Evolutionary conservation across 1,140 invertebrate species (phyloP).

Genomic region (Trichomalopsis sarcophagae): DNA sequence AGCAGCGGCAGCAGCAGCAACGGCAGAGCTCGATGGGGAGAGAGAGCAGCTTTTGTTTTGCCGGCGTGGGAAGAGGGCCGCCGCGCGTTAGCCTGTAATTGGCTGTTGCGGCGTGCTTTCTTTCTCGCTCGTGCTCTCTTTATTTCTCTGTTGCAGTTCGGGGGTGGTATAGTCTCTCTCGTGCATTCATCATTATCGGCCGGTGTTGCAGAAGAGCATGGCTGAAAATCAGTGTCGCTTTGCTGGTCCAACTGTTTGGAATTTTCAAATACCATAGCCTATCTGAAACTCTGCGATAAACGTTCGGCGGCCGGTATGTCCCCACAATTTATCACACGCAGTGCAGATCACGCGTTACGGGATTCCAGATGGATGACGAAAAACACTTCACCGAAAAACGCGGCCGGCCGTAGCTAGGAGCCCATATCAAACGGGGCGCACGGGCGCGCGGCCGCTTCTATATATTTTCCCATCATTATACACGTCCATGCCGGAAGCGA

Average conservation of each 20-base stretch:
- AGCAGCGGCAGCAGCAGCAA: background rate
- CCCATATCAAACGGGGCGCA: background rate
- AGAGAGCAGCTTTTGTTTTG: constrained; percentile 43
- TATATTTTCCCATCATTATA: constrained; percentile 48
- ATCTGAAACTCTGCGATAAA: constrained; percentile 5
- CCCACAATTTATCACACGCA: constrained; percentile 16
- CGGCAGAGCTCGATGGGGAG: background rate
- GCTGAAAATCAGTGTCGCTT: background rate
- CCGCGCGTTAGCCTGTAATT: constrained; percentile 33
- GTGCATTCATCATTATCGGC: constrained; percentile 39
- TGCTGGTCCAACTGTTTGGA: too few species aligned
- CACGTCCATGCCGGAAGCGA: constrained; percentile 48
- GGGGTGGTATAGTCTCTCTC: background rate
- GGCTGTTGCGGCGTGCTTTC: constrained; percentile 23
- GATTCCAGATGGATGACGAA: constrained; percentile 27
- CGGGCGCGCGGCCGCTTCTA: background rate
- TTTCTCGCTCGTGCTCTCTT: constrained; percentile 4
- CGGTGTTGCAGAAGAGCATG: background rate
- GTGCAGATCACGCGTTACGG: background rate
- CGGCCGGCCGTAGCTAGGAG: background rate
- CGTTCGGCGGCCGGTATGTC: background rate
- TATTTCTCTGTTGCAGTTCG: background rate
- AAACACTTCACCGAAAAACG: constrained; percentile 37
- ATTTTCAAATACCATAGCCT: too few species aligned
- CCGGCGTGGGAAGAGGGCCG: constrained; percentile 40